phyloP scores from a whole-genome alignment of 2,888 invertebrate genomes.

The Archips crataeganus region DNA sequence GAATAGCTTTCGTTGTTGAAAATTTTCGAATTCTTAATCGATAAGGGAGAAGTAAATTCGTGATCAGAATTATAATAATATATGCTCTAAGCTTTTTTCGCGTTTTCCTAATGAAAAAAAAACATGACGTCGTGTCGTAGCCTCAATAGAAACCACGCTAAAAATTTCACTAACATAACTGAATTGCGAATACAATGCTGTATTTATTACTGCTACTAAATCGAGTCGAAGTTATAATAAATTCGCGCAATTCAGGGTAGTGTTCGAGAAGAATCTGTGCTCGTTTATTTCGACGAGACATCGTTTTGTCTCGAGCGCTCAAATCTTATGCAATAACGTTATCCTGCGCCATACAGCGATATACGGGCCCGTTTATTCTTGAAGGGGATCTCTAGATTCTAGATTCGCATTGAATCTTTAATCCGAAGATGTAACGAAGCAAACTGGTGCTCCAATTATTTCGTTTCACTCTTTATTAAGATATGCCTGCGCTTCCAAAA shows the following conservation, averaged over 20 bases:
- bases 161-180: neutral
- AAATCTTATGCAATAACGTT: slow-evolving; percentile 23
- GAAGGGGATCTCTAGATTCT: slow-evolving; percentile 4
- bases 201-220: neutral
- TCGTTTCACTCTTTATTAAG: neutral
- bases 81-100: neutral
- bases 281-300: slow-evolving; percentile 20
- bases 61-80: neutral
- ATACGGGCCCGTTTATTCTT: neutral
- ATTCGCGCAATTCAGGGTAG: slow-evolving; percentile 13
- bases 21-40: neutral
- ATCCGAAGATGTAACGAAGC: neutral
- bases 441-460: slow-evolving; percentile 26
- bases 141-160: neutral
- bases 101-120: neutral
- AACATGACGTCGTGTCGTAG: neutral
- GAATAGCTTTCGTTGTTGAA: slow-evolving; percentile 10
- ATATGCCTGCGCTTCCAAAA: slow-evolving; percentile 10
- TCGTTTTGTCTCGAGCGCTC: slow-evolving; percentile 15
- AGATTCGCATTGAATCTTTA: neutral
- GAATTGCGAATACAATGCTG: neutral
- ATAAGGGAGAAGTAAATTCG: neutral
- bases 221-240: slow-evolving; percentile 3
- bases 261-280: slow-evolving; percentile 14
- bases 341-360: slow-evolving; percentile 2